Base-by-base conservation (phyloP, 30 jellyfish, hydroid and myxozoan species). In the Pelagia noctiluca region DNA sequence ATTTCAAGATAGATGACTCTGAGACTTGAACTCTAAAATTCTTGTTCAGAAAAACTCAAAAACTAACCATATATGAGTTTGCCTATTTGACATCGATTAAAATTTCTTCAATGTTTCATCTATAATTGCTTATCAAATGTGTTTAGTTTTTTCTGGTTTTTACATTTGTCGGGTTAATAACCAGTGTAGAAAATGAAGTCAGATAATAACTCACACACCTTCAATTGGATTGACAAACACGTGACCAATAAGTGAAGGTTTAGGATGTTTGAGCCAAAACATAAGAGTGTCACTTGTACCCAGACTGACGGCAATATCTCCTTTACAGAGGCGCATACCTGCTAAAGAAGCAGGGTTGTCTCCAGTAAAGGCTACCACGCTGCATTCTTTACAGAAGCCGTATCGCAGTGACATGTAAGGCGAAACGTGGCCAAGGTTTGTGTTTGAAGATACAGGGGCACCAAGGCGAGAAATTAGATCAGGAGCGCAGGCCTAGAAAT, bases 271-370 rank as follows among this genome's bases (percentile, higher is more conserved):
- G 29, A 71, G 31, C 92, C 94, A 85, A 35, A 92, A 86, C 50
- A 92, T 75, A 67, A 92, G 53, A 7, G 98, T 92, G 25, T 92
- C 98, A 85, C 98, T 92, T 21, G 98, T 92, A 10, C 98, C 98
- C 37, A 92, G 86, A 61, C 98, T 92, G 25, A 85, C 88, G 0
- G 98, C 98, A 29, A 92, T 91, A 63, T 92, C 96, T 31, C 96
- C 95, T 34, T 83, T 65, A 35, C 35, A 67, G 22, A 92, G 64
- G 19, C 96, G 50, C 96, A 92, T 85, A 35, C 98, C 98, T 47
- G 96, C 96, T 35, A 92, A 53, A n/a, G 98, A 85, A 0, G 98
- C 75, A 3, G 98, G 98, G 50, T 92, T 92, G 77, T 92, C 98
- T 0, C 98, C 98, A 1, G 98, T 92, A 46, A 86, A 92, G 12